Base-by-base conservation (phyloP, 1,140 invertebrate species). In the Lucilia cuprina region DNA sequence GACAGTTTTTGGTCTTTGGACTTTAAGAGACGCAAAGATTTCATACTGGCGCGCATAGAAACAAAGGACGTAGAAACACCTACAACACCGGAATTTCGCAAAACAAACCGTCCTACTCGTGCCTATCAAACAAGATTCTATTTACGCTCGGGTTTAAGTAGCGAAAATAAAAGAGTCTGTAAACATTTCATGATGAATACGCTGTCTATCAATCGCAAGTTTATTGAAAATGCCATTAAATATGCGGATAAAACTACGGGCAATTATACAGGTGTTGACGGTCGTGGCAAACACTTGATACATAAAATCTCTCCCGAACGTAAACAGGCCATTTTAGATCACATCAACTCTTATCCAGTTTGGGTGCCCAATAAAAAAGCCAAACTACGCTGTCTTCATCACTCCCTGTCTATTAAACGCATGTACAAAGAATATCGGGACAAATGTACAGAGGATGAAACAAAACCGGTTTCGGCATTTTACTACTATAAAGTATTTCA, bases 121-220 rank as follows among this genome's bases (percentile, higher is more conserved):
- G 30, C 74, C 2, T 83, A 70, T 74, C 75, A 77, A 8, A 83
- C 83, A 47, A 75, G 82, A 2, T 85, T 83, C 60, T 85, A 80
- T 74, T 47, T 85, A 70, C 82, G 83, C 12, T 50, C 77, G 0
- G 82, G 82, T 2, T 13, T 80, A 70, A 25, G 49, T 17, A 82
- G 84, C 49, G 83, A 85, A 74, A 85, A 85, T 82, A 80, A 78
- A 50, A 70, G 84, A 5, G 84, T 85, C 12, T 85, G 84, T 82
- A 55, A 55, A 35, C 74, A 83, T 34, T 85, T 85, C 60, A 83
- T 85, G 70, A 83, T 70, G 21, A 49, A 82, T 19, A 85, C 84
- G 0, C 82, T 85, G 12, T 47, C 49, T 21, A 60, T 85, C 5
- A 80, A 82, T 14, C 65, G 50, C 8, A 74, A 85, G 34, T 83